phyloP scores from a whole-genome alignment of 2,113 vertebrate genomes.

The Crocuta crocuta region DNA sequence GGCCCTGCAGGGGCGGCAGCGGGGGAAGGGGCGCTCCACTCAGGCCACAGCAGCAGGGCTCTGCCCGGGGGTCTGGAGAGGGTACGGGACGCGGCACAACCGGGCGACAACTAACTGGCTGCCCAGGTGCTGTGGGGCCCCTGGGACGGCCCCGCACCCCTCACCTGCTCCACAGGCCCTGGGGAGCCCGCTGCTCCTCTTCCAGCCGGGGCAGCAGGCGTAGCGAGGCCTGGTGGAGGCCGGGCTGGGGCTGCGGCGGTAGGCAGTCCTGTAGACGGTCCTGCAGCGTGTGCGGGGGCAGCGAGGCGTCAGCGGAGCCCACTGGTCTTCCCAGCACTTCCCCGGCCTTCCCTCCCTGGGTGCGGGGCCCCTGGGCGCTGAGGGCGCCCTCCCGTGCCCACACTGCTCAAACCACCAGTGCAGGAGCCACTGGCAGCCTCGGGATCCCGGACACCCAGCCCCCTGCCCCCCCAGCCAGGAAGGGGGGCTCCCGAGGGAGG shows the following conservation, averaged over 20 bases:
- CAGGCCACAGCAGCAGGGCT: fast-evolving
- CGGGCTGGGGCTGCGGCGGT: conserved; percentile 85
- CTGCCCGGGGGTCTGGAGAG: fast-evolving
- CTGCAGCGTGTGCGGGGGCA: conserved; percentile 75
- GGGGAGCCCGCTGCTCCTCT: conserved; percentile 70
- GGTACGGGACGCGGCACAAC: fast-evolving
- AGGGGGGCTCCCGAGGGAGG: fast-evolving
- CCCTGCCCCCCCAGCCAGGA: not conserved
- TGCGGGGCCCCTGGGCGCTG: not conserved
- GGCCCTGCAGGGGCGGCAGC: not conserved
- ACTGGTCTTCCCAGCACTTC: not conserved
- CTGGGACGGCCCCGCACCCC: not conserved
- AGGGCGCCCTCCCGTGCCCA: not conserved
- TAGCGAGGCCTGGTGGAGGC: conserved; percentile 69
- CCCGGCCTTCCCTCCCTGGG: not conserved
- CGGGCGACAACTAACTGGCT: not conserved
- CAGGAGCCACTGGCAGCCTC: not conserved
- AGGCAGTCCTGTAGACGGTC: conserved; percentile 92
- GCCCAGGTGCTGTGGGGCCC: fast-evolving
- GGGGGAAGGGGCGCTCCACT: not conserved
- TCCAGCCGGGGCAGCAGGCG: conserved; percentile 95
- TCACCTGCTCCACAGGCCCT: conserved; percentile 92
- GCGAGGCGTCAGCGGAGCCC: not conserved
- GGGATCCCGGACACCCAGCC: not conserved
- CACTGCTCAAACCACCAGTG: not conserved